Base-by-base conservation (phyloP, 1,140 invertebrate genomes). In the Drosophila arawakana region DNA sequence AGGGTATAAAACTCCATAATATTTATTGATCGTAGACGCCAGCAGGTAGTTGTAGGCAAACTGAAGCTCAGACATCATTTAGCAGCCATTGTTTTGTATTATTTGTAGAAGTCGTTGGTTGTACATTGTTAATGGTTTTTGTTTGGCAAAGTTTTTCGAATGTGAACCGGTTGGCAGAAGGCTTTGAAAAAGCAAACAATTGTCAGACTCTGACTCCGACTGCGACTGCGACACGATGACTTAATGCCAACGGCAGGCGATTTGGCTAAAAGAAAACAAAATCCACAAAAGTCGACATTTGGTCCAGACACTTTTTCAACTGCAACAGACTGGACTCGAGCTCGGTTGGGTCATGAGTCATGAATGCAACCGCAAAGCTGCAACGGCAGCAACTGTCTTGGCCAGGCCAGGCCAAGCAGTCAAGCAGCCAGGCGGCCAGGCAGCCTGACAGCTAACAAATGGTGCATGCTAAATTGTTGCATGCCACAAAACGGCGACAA, bases 391-490 rank as follows among this genome's bases (percentile, higher is more conserved):
- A 47, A 57, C 34, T 34, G 61, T 15, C 15, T 15, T 15, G 15
- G 15, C 15, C 15, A 15, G 62, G 41, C 39, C 70, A 67, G 70
- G 55, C 39, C 11, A n/a, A n/a, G 10, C 35, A 10, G 15, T 15
- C 46, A 18, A 10, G 18, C 52, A 59, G 57, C 35, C 41, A n/a
- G n/a, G n/a, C n/a, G n/a, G n/a, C 25, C 46, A 18, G 13, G 18
- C 52, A 59, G 57, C 35, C 41, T 75, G 73, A 75, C 73, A 75
- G 57, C 47, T 25, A 71, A 62, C 77, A 79, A 78, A 79, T 79
- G 74, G 70, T 41, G 59, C 69, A 60, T 77, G 21, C 70, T 78
- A 63, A 75, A 71, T 62, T 57, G 68, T 65, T 62, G 67, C 73
- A 71, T 18, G 60, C 52, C 43, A 63, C 73, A 63, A 65, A 71